Base-by-base conservation (phyloP, 2,797 vertebrate genomes). In the Pseudomugil gertrudae region DNA sequence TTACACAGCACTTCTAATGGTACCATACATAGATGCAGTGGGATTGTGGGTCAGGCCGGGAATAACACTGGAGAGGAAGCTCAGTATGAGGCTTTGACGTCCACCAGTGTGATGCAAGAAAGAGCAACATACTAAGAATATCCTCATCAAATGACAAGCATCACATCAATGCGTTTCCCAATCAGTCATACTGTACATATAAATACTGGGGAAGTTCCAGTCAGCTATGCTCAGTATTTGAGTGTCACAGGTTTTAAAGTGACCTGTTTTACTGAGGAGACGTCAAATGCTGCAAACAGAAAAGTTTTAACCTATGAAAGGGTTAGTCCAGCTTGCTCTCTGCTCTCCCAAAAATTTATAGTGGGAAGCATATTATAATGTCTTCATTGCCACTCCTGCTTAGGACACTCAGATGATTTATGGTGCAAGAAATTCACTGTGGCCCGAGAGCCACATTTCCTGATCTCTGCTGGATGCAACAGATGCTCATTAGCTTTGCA, bases 71-170 rank as follows among this genome's bases (percentile, higher is more conserved):
- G 77, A 86, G 57, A 70, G 51, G 76, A 78, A 79, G 83, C 72
- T 87, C 72, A 83, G 35, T 36, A 61, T 61, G 83, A 81, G 76
- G 83, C 77, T 81, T 81, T 90, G 84, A 87, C 80, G 74, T 79
- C 77, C 56, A 64, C 51, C 69, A 73, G 75, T 78, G 88, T 94
- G 92, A 93, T 91, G 91, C 92, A 94, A 94, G 81, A 47, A 78
- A 68, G 67, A 64, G 92, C 91, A 94, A 92, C 78, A 75, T 30
- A 62, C 90, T 87, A 92, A 88, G 90, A 92, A 91, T 93, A 92
- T 86, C 86, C 68, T 72, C 52, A 84, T 89, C 76, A 81, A 89
- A 81, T 89, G 87, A 86, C 88, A 81, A 68, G 74, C 78, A 71
- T 83, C 51, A 17, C 60, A 79, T 90, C 87, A 84, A 79, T 85